These are phyloP conservation scores for Antechinus flavipes DNA, from an alignment of 2,113 vertebrate species.

Conservation along the genomic window DNA sequence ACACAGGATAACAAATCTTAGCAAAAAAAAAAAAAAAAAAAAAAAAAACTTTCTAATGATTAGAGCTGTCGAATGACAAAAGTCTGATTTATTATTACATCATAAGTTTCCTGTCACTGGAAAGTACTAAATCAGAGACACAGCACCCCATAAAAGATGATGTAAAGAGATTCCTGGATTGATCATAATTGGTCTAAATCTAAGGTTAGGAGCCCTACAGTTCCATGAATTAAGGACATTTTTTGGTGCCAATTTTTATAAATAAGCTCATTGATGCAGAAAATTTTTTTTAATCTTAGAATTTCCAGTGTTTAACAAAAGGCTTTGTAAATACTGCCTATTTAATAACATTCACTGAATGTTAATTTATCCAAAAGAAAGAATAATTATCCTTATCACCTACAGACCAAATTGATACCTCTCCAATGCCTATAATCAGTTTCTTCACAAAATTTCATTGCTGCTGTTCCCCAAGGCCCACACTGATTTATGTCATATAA, in stretches of 20 bases:
- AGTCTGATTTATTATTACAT: too few species aligned
- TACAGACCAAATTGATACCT: not conserved
- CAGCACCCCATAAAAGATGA: too few species aligned
- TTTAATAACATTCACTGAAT: not conserved
- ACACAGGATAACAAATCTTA: too few species aligned
- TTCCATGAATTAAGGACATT: too few species aligned
- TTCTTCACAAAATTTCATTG: not conserved
- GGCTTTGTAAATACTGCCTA: not conserved
- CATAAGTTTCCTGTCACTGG: too few species aligned
- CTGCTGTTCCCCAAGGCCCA: not conserved
- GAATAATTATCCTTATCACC: not conserved
- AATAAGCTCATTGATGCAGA: not conserved
- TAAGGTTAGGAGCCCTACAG: too few species aligned
- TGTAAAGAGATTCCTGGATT: too few species aligned
- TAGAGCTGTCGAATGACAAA: too few species aligned
- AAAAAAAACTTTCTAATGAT: too few species aligned
- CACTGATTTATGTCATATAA: not conserved
- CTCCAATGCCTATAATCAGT: not conserved
- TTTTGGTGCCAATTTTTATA: not conserved
- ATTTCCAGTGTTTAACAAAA: not conserved
- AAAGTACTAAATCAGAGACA: too few species aligned
- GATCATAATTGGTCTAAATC: too few species aligned
- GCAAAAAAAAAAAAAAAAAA: too few species aligned
- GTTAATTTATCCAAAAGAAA: not conserved
- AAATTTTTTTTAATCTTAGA: not conserved